Evolutionary conservation across 2,888 invertebrate genomes (phyloP).

Genomic region (Drosophila neoperkinsi): DNA sequence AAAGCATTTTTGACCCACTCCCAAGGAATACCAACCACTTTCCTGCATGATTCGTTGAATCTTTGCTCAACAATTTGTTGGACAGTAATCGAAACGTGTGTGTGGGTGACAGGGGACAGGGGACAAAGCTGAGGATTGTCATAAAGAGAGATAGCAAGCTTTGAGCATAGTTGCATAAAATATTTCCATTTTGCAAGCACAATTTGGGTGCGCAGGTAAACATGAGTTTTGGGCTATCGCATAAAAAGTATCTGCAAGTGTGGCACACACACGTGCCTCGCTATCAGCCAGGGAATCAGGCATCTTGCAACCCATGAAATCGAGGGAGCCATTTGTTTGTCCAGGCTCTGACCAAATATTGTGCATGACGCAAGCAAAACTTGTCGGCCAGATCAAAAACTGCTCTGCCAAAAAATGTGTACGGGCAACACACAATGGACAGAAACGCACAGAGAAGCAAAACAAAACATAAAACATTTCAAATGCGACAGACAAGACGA

Average conservation of each 20-base stretch:
- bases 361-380: conserved; percentile 53
- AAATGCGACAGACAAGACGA: conserved; percentile 19
- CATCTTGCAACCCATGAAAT: background rate
- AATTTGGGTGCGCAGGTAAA: conserved; percentile 42
- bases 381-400: conserved; percentile 59
- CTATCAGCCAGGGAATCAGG: background rate
- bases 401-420: conserved; percentile 31
- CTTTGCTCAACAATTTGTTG: conserved; percentile 55
- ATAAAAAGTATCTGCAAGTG: conserved; percentile 41
- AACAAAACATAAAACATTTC: conserved; percentile 52
- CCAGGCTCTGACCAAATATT: conserved; percentile 59
- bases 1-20: conserved; percentile 27
- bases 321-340: conserved; percentile 20
- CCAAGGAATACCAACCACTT: background rate
- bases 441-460: conserved; percentile 27
- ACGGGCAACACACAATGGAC: conserved; percentile 42
- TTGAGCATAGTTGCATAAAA: conserved; percentile 67
- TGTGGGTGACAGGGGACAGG: background rate
- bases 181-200: conserved; percentile 44
- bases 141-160: conserved; percentile 21
- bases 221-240: conserved; percentile 4
- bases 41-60: conserved; percentile 31
- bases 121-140: background rate
- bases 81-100: conserved; percentile 57
- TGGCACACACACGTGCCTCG: conserved; percentile 42